Base-by-base conservation (phyloP, 2,888 invertebrate species). In the Parnassius orleans region DNA sequence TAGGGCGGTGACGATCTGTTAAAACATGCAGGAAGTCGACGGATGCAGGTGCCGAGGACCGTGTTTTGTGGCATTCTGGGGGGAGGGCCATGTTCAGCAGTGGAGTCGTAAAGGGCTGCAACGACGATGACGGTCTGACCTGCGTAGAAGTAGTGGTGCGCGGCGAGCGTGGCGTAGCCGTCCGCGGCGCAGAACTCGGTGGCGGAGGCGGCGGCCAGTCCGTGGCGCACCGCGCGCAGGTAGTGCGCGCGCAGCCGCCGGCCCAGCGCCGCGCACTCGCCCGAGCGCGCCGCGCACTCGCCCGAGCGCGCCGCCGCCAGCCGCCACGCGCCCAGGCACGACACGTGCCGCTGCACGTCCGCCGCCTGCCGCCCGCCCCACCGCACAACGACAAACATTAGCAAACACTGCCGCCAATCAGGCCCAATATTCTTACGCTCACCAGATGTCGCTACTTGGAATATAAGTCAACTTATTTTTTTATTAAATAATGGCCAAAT, bases 281-380 rank as follows among this genome's bases (percentile, higher is more conserved):
- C 33, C 42, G 94, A 78, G 12, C 93, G 91, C 61, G 93, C 90
- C 1, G 96, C 96, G n/a, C n/a, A n/a, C n/a, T n/a, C 57, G 42
- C 11, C 33, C 42, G 94, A 78, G 12, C 93, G 91, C 61, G 93
- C 90, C 1, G 96, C 96, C 63, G 95, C 94, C 72, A 95, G 93
- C 3, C 96, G 93, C 75, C 95, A 94, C 55, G 97, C 89, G 76
- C 96, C 95, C 52, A 97, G 78, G 56, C 95, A 95, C 65, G 95
- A 95, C 64, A 98, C 93, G 77, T 98, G 97, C 60, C 95, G 93
- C 75, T 96, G 96, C 93, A 98, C 95, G 83, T 96, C 95, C 72
- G 95, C 93, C 64, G 93, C 92, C 95, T 95, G 71, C 33, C 43
- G 50, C 43, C 24, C 33, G 41, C 53, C 10, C 44, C 10, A 1